Base-by-base conservation (phyloP, 1,140 invertebrate species). In the Papilio xuthus region DNA sequence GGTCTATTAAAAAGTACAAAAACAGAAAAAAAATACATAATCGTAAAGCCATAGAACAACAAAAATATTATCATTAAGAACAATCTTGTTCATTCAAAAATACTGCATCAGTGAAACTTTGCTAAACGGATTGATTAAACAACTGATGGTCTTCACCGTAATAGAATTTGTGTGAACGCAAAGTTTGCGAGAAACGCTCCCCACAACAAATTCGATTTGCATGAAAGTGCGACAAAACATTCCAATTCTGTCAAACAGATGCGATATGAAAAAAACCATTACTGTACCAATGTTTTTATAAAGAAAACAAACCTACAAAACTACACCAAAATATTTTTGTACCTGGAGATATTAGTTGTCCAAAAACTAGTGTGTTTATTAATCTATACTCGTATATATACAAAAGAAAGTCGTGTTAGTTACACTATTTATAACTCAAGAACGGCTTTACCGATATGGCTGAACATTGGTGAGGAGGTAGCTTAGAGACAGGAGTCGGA, bases 211-310 rank as follows among this genome's bases (percentile, higher is more conserved):
- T 60, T 23, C 56, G 23, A 60, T 60, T 60, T 26, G 56, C 56
- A 60, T 60, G 56, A 60, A 23, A 56, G 56, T 60, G 56, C 56
- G 23, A 60, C 56, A 60, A 60, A 60, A 26, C 56, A 13, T 26
- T 60, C 26, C 23, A 26, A 26, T 60, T 60, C 23, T 56, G 53
- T 20, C 53, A 60, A 60, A 60, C 56, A 60, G 20, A 26, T 60
- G 20, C 20, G 20, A 60, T 60, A 60, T 10, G 9, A 60, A 23
- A 60, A 26, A 60, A 9, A 26, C 20, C 56, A 60, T 60, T 26
- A 60, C 56, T 18, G 47, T 50, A 18, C 15, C 15, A 18, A 4
- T 6, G 4, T 6, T 50, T 50, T 50, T 15, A 26, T 60, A 60
- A 60, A 26, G 20, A 0, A 0, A 60, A 60, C 56, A 10, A 60